Conservation (phyloP, 2,888 invertebrate genomes). For the Napeogenes inachia region DNA sequence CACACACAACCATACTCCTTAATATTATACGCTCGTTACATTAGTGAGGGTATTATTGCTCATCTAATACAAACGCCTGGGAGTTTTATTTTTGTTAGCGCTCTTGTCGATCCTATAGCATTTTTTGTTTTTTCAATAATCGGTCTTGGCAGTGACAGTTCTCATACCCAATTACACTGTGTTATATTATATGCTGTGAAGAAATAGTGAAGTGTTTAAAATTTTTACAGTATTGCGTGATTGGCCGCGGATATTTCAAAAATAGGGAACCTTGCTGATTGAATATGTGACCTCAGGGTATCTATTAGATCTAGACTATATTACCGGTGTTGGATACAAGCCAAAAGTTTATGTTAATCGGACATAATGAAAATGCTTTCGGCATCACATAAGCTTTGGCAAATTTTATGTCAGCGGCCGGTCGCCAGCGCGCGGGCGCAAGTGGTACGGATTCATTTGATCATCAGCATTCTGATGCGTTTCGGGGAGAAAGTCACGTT, state of each 20-base stretch:
- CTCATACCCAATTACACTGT: slow-evolving; percentile 13
- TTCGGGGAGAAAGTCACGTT: slow-evolving; percentile 43
- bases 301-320: slow-evolving; percentile 48
- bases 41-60: slow-evolving; percentile 20
- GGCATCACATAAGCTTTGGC: slow-evolving; percentile 50
- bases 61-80: slow-evolving; percentile 46
- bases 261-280: slow-evolving; percentile 2
- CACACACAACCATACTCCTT: slow-evolving; percentile 9
- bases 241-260: not conserved
- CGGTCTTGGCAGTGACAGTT: slow-evolving; percentile 68
- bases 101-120: slow-evolving; percentile 57
- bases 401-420: slow-evolving; percentile 52
- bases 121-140: slow-evolving; percentile 47
- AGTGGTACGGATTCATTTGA: slow-evolving; percentile 44
- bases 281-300: slow-evolving; percentile 33
- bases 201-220: not conserved
- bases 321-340: slow-evolving; percentile 53
- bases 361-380: slow-evolving; percentile 64
- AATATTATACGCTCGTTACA: slow-evolving; percentile 10
- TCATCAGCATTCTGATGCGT: slow-evolving; percentile 40
- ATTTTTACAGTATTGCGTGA: slow-evolving; percentile 8
- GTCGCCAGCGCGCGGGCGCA: slow-evolving; percentile 46
- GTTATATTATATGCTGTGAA: slow-evolving; percentile 3
- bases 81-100: slow-evolving; percentile 66
- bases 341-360: slow-evolving; percentile 61